Evolutionary conservation across 1,140 invertebrate species (phyloP), one percentile per base, ranked within the genome.

Genomic region (Lepidurus arcticus): DNA sequence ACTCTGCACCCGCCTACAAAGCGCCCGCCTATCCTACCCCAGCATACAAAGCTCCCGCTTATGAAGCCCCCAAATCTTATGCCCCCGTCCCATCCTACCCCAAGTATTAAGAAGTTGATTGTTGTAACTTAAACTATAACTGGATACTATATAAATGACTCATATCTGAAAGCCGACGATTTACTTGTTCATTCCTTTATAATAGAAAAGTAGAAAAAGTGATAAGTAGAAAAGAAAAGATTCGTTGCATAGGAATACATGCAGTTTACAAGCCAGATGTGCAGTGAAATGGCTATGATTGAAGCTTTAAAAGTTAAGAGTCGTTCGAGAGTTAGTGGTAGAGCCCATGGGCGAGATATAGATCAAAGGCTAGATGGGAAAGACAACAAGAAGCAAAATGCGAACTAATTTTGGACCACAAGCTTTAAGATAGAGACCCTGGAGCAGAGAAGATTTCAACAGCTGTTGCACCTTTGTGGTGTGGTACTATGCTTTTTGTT

Each of bases 41-140:
- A n/a, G 53, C 53, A 13, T 65, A 65, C 53, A 65, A 65, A 65
- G 53, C 53, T 65, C 53, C 53, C 53, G 16, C 53, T 16, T 65
- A 65, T 21, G 53, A 65, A 65, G 53, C 53, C 16, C 53, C 53
- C 53, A 65, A 16, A 21, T 13, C 53, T 65, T 65, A 65, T 2
- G 53, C 53, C 53, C n/a, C 53, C 53, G 9, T 21, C n/a, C 8
- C 7, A 65, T 65, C 21, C 6, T 65, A 65, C 53, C 53, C 53
- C 53, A 65, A 65, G 53, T 65, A 65, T 65, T 65, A 47, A 16
- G 45, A 65, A 65, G 6, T 65, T 7, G 16, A 21, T 65, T 65
- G 53, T 65, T n/a, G 21, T 65, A 16, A 65, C 21, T 13, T 65
- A 65, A 65, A 65, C 6, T 65, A 34, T 65, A 65, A n/a, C 21